These are phyloP conservation scores for Onychomys torridus DNA, from an alignment of 2,797 vertebrate species.

Conservation along the genomic window DNA sequence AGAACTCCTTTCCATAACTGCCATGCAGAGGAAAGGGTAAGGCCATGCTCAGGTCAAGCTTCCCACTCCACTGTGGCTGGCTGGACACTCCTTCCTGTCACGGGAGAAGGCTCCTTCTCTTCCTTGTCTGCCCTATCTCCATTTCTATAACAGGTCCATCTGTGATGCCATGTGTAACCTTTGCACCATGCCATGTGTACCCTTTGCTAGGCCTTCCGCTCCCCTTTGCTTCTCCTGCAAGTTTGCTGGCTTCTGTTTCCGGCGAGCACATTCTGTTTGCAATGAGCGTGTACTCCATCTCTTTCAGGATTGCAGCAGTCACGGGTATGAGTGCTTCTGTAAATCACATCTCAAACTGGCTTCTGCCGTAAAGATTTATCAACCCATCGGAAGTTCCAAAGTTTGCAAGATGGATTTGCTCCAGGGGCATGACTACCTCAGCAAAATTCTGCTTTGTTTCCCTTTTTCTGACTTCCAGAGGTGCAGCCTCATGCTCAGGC, in stretches of 20 bases:
- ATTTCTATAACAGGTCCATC: neutral
- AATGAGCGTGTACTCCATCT: neutral
- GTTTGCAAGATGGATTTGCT: neutral
- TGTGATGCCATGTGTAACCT: too few species aligned
- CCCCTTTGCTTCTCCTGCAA: neutral
- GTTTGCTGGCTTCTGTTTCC: neutral
- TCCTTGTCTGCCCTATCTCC: neutral
- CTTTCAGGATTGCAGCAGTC: neutral
- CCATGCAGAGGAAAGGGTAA: neutral
- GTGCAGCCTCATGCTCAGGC: neutral
- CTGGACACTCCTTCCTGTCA: neutral
- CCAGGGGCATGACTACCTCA: neutral
- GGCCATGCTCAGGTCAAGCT: neutral
- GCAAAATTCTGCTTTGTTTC: neutral
- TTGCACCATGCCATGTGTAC: neutral
- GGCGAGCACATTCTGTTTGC: neutral
- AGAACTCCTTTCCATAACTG: constrained; percentile 34
- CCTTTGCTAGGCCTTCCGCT: neutral
- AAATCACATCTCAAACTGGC: constrained; percentile 35
- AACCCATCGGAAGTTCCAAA: neutral
- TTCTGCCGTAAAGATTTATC: neutral
- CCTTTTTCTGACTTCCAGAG: neutral
- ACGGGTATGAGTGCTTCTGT: neutral
- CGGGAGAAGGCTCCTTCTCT: neutral
- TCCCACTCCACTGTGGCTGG: neutral